Conservation (phyloP, 2,888 invertebrate genomes). For the Eupithecia centaureata region DNA sequence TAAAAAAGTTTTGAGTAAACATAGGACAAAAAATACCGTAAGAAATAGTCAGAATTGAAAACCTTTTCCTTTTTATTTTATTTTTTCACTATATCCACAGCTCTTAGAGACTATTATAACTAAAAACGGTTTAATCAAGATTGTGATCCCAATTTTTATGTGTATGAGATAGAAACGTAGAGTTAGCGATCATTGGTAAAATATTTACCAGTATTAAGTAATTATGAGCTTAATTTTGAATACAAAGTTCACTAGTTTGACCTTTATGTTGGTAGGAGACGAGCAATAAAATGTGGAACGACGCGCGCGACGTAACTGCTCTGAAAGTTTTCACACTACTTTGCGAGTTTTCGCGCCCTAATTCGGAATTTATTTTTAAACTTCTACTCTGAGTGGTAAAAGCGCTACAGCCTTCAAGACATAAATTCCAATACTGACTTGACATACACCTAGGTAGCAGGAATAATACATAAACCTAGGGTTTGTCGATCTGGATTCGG, state of each 20-base stretch:
- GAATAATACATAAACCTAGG: not conserved
- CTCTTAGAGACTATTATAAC: too few species aligned
- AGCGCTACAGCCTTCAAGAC: not conserved
- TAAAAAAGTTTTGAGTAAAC: too few species aligned
- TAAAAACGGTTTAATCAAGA: too few species aligned
- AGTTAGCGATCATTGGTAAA: not conserved
- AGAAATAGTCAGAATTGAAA: too few species aligned
- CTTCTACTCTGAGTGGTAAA: not conserved
- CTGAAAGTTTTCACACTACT: not conserved
- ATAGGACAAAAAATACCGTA: too few species aligned
- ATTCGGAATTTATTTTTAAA: constrained; percentile 10
- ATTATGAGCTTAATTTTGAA: not conserved
- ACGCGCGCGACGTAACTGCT: not conserved
- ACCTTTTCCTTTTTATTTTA: too few species aligned
- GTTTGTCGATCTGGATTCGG: constrained; percentile 3
- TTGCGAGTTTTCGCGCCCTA: not conserved
- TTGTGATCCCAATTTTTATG: too few species aligned
- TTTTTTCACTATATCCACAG: too few species aligned
- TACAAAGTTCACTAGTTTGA: not conserved
- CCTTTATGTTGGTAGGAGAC: not conserved
- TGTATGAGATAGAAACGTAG: too few species aligned
- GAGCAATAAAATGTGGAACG: not conserved
- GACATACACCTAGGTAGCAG: not conserved
- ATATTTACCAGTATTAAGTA: not conserved
- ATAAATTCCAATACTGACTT: not conserved